Percentiles rank a stretch among this genome's conserved stretches.
Conservation (phyloP, 1,140 invertebrate genomes). For the Magallana ariakensis region DNA sequence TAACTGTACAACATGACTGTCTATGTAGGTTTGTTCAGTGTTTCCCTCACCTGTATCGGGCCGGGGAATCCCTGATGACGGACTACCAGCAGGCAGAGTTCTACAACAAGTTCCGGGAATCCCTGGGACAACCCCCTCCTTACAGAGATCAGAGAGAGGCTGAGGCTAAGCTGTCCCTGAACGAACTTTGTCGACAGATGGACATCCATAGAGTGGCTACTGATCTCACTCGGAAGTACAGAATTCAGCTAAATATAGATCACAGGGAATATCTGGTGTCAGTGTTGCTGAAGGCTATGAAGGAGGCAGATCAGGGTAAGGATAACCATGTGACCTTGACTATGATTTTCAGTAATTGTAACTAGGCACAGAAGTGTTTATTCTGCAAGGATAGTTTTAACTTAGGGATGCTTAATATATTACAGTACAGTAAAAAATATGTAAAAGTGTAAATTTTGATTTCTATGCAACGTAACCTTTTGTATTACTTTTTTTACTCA, state of each 20-base stretch:
- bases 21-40: neutral
- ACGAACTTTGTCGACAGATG: conserved; percentile 34
- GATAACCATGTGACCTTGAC: too few species aligned
- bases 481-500: too few species aligned
- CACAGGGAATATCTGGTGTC: conserved; percentile 6
- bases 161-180: conserved; percentile 40
- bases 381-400: too few species aligned
- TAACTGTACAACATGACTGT: neutral
- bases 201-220: conserved; percentile 40
- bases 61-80: conserved; percentile 4
- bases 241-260: conserved; percentile 51
- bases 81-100: neutral
- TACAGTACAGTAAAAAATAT: too few species aligned
- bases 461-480: too few species aligned
- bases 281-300: neutral
- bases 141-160: conserved; percentile 59
- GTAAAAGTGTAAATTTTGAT: too few species aligned
- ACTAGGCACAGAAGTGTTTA: too few species aligned
- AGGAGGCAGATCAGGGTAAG: neutral
- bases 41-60: conserved; percentile 26
- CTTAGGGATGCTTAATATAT: too few species aligned
- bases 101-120: conserved; percentile 60
- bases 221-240: conserved; percentile 41
- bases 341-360: too few species aligned
- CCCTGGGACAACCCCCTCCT: conserved; percentile 69